Base-by-base conservation (phyloP, 1,140 invertebrate genomes). In the Drosophila nannoptera region DNA sequence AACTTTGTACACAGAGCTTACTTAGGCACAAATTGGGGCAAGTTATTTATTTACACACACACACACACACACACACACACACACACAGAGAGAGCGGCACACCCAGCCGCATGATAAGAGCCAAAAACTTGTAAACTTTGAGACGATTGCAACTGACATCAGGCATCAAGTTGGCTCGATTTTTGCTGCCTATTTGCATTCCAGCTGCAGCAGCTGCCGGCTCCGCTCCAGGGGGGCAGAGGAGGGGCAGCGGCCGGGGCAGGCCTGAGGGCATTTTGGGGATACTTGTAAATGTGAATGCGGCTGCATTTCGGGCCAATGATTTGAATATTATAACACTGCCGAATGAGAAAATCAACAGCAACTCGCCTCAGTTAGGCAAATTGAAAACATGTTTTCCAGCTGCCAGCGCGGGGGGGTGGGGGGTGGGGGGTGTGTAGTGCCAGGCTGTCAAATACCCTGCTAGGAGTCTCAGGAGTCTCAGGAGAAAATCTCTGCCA, bases 41-140 rank as follows among this genome's bases (percentile, higher is more conserved):
- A 69, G 35, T 63, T 63, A 69, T 64, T 69, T 69, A 56, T 69
- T 69, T 69, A n/a, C n/a, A n/a, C n/a, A n/a, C n/a, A n/a, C n/a
- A n/a, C n/a, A 56, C 36, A 45, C 32, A 56, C 35, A 32, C 43
- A 55, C 29, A 38, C 48, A 45, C 5, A 12, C 7, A 56, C 16
- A 32, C 12, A 49, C 6, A 38, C 11, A 54, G 4, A 35, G n/a
- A 35, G 31, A 52, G 32, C 14, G 5, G 6, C 12, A 36, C 22
- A 32, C 35, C 9, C 16, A 29, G 16, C n/a, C 12, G 1, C 52
- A 49, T 56, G 67, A 35, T 49, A 38, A 40, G 42, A 29, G 36
- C 45, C 29, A 40, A 42, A 65, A 33, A 11, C 43, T 45, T 56
- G 53, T 35, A 36, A 59, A 58, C 31, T 56, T 14, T 32, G 40